Evolutionary conservation across 92 coral and sea anemone genomes (phyloP), one percentile per base, ranked within the genome.

Genomic region (Phymanthus crucifer): DNA sequence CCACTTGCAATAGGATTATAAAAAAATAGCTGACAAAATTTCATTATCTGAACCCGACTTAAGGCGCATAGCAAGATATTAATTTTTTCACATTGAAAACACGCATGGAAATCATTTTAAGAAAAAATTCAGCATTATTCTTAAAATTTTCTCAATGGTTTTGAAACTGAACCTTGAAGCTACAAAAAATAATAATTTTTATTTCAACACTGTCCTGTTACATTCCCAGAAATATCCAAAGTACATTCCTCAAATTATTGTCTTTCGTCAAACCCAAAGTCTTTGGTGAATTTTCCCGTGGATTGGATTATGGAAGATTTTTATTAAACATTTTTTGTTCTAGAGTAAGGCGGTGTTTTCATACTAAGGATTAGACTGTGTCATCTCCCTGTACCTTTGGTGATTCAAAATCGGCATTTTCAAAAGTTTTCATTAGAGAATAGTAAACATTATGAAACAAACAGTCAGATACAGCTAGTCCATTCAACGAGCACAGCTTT

Each of bases 401-500:
- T 61, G 11, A 61, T 61, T 26, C 32, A 61, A 24, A 27, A 77
- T 43, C 81, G 81, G 81, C 72, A 61, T 77, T 61, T 35, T 77
- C 81, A 77, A 77, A 77, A 32, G 81, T 18, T 61, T 76, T 77
- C 56, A 38, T 57, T 61, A 77, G 58, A 61, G 73, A 1, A 61
- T n/a, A 31, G 81, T 77, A 58, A 77, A 77, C 68, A 77, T 32
- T 77, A 40, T 32, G 48, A 17, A 16, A 11, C 32, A 61, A 43
- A 36, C 61, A 77, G 67, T 23, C 14, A 24, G 68, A 61, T 61
- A 61, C 68, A 61, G 32, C n/a, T n/a, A n/a, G n/a, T n/a, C n/a
- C n/a, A n/a, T 54, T 6, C 16, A 19, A 24, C 21, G 21, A 54
- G n/a, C 64, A 54, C 64, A 54, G n/a, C n/a, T n/a, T n/a, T n/a